Conservation (phyloP, 2,888 invertebrate species). For the Drosophila lacicola region DNA sequence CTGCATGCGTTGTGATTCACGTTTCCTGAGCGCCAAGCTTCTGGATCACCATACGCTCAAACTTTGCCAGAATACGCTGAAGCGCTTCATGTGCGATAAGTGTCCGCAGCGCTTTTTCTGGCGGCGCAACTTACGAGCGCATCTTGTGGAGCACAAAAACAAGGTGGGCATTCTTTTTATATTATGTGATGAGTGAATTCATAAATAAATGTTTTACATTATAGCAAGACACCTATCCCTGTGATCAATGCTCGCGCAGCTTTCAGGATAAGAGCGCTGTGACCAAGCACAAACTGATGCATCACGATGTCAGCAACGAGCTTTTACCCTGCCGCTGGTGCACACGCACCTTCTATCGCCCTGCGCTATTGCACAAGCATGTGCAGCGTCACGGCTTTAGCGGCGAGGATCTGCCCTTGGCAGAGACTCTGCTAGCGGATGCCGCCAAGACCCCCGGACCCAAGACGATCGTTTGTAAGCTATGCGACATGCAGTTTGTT, state of each 20-base stretch:
- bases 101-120: conserved; percentile 83
- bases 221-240: conserved; percentile 67
- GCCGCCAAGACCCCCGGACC: conserved; percentile 75
- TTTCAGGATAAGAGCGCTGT: conserved; percentile 79
- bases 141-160: conserved; percentile 70
- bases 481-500: conserved; percentile 73
- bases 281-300: conserved; percentile 73
- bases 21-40: conserved; percentile 86
- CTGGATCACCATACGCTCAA: conserved; percentile 86
- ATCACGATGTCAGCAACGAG: conserved; percentile 68
- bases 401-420: conserved; percentile 64
- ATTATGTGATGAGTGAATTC: background rate
- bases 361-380: conserved; percentile 78
- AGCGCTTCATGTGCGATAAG: conserved; percentile 80
- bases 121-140: conserved; percentile 82
- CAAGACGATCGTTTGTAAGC: conserved; percentile 77
- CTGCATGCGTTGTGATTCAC: conserved; percentile 86
- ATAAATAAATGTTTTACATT: conserved; percentile 4
- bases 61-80: conserved; percentile 82
- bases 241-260: conserved; percentile 70
- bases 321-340: conserved; percentile 82
- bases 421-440: conserved; percentile 73
- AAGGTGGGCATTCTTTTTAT: conserved; percentile 42
- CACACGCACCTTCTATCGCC: conserved; percentile 79
- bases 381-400: conserved; percentile 75